A percentile compares a stretch with the other conserved stretches of the same genome.
phyloP scores from a whole-genome alignment of 2,113 vertebrate genomes.

The Litocranius walleri region DNA sequence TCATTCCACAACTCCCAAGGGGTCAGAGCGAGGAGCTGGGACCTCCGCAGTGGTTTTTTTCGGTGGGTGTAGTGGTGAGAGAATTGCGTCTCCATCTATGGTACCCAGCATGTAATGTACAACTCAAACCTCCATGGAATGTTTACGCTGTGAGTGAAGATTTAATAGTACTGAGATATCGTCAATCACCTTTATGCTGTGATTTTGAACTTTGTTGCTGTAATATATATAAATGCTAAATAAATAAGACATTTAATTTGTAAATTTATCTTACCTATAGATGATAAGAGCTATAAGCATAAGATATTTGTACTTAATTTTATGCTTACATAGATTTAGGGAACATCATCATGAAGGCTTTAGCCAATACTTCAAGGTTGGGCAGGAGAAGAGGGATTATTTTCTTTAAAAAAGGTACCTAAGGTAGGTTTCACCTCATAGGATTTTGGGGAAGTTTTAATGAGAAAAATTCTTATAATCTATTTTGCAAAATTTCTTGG shows the following conservation, averaged over 20 bases:
- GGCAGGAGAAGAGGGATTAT: neutral
- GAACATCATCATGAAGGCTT: neutral
- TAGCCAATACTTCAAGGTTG: neutral
- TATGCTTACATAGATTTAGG: neutral
- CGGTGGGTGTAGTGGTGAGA: neutral
- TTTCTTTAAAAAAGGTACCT: neutral
- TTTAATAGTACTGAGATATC: neutral
- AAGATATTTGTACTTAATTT: neutral
- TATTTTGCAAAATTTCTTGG: conserved; percentile 24
- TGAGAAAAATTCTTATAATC: neutral
- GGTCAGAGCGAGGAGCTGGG: neutral
- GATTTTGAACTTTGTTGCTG: neutral
- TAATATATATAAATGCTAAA: neutral
- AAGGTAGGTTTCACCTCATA: neutral
- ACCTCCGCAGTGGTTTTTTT: neutral
- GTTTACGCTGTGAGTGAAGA: neutral
- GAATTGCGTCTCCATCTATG: neutral
- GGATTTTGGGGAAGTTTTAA: neutral
- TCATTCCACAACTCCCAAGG: neutral
- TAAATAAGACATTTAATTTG: neutral
- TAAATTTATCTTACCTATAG: neutral
- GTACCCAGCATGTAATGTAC: neutral
- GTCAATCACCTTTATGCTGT: neutral
- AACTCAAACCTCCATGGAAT: neutral
- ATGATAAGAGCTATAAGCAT: neutral